These are phyloP conservation scores for Tachysurus fulvidraco DNA, from an alignment of 2,113 vertebrate species.

Conservation along the genomic window DNA sequence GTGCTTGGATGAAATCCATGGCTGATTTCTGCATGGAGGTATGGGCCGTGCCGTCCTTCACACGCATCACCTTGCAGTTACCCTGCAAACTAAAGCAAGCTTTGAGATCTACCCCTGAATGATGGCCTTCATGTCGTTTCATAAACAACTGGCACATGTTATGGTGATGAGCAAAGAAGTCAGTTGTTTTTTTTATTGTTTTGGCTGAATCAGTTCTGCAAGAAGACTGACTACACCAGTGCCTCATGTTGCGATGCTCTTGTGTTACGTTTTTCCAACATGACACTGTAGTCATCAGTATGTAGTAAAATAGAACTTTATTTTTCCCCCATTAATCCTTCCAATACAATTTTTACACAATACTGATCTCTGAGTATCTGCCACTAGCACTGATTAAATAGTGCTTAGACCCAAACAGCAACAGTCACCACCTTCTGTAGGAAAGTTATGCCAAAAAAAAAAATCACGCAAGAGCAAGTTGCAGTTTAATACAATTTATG, in stretches of 20 bases:
- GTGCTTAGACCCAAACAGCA: too few species aligned
- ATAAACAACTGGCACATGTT: neutral
- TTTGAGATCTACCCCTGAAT: neutral
- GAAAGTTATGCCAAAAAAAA: neutral
- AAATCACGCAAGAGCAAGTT: neutral
- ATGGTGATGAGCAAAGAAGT: neutral
- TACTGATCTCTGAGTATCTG: neutral
- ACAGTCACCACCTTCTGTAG: neutral
- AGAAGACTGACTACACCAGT: neutral
- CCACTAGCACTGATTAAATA: neutral
- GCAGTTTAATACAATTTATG: neutral
- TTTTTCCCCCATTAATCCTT: neutral
- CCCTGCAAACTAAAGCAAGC: conserved; percentile 73
- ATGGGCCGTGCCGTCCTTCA: conserved; percentile 62
- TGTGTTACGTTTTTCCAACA: neutral
- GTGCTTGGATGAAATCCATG: conserved; percentile 74
- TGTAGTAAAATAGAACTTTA: too few species aligned
- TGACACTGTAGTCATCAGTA: too few species aligned
- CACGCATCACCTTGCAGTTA: conserved; percentile 73
- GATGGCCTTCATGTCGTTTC: neutral
- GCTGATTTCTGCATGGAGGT: conserved; percentile 75
- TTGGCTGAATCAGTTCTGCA: neutral
- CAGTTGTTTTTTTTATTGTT: neutral
- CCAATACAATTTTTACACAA: neutral
- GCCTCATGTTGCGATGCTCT: neutral